phyloP scores from a whole-genome alignment of 2,113 vertebrate genomes.

The Asarcornis scutulata region DNA sequence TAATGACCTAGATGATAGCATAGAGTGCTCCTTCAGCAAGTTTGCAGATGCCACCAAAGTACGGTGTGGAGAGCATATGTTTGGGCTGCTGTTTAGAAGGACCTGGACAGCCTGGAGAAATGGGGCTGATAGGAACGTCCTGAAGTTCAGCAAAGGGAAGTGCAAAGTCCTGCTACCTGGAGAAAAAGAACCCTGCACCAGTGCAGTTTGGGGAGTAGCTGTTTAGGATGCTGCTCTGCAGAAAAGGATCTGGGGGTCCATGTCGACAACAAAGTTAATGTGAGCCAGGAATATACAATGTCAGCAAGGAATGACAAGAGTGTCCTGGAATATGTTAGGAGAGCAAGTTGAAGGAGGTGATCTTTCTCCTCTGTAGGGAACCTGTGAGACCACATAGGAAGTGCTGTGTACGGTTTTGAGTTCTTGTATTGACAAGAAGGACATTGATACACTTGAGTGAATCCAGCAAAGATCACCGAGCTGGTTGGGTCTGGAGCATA shows the following conservation, averaged over 20 bases:
- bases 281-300: not conserved
- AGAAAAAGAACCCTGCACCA: not conserved
- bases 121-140: not conserved
- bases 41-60: not conserved
- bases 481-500: not conserved
- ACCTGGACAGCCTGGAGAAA: not conserved
- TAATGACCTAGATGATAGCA: not conserved
- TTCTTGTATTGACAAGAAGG: not conserved
- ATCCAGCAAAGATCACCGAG: not conserved
- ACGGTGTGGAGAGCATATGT: not conserved
- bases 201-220: not conserved
- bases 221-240: not conserved
- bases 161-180: not conserved
- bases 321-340: not conserved
- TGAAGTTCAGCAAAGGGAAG: not conserved
- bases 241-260: not conserved
- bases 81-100: not conserved
- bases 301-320: not conserved
- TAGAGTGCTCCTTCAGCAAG: not conserved
- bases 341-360: not conserved
- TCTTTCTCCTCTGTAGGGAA: not conserved
- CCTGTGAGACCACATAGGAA: not conserved
- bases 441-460: not conserved
- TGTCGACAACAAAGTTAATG: fast-evolving
- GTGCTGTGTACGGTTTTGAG: not conserved